These are phyloP conservation scores for Erebia ligea DNA, from an alignment of 2,888 invertebrate genomes.

Conservation along the genomic window DNA sequence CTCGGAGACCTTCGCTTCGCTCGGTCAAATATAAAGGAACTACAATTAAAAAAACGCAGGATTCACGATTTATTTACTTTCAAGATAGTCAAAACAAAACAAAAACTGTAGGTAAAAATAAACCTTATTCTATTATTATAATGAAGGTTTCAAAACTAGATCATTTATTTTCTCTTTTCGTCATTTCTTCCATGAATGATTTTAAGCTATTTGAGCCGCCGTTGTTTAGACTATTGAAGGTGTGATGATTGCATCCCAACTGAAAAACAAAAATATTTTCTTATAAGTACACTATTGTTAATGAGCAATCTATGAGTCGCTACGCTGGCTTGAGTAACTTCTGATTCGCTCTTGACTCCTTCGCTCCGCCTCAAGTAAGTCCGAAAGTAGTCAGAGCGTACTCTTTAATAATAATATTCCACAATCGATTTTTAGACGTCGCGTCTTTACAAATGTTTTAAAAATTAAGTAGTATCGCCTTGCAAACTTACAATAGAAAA, in stretches of 20 bases:
- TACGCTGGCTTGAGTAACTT: no score
- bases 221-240: slow-evolving; percentile 58
- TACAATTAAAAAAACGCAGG: background rate
- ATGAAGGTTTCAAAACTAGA: background rate
- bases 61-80: background rate
- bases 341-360: no score
- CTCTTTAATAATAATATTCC: no score
- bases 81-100: background rate
- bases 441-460: no score
- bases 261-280: slow-evolving; percentile 41
- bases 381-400: no score
- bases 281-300: background rate
- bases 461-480: no score
- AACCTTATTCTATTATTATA: background rate
- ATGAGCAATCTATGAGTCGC: no score
- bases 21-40: background rate
- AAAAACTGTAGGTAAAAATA: background rate
- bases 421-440: no score
- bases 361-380: no score
- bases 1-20: no score
- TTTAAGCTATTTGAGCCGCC: slow-evolving; percentile 59
- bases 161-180: slow-evolving; percentile 45
- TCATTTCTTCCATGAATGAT: slow-evolving; percentile 66
- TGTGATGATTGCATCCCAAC: slow-evolving; percentile 64
- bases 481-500: no score